phyloP scores from a whole-genome alignment of 2,113 vertebrate genomes.

The Toxotes chatareus region DNA sequence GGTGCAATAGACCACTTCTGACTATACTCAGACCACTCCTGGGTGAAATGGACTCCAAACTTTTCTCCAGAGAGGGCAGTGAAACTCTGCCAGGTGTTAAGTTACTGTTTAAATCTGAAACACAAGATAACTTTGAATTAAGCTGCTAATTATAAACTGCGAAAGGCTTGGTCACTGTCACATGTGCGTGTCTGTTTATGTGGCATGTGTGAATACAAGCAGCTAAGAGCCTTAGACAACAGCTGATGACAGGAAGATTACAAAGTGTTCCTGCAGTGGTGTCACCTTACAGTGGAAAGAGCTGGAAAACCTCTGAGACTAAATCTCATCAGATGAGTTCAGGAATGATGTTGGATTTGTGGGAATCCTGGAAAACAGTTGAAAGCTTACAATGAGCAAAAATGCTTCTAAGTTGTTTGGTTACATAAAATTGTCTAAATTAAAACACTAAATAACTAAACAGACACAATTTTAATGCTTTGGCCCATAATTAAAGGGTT shows the following conservation, averaged over 20 bases:
- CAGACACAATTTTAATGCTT: not conserved
- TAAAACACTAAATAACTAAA: slow-evolving; percentile 3
- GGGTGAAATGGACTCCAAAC: too few relatives aligned
- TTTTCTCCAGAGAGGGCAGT: too few relatives aligned
- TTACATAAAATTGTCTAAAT: not conserved
- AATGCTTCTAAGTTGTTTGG: not conserved
- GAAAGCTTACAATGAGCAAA: not conserved
- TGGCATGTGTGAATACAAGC: slow-evolving; percentile 30
- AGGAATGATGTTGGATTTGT: slow-evolving; percentile 25
- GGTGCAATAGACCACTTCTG: too few relatives aligned
- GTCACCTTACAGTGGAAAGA: slow-evolving; percentile 58
- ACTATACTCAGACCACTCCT: too few relatives aligned
- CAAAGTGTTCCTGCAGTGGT: slow-evolving; percentile 28
- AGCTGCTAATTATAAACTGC: not conserved
- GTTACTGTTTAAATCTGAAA: too few relatives aligned
- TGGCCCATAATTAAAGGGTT: not conserved
- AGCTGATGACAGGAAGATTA: slow-evolving; percentile 59
- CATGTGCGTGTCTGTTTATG: slow-evolving; percentile 30
- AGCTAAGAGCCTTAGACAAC: slow-evolving; percentile 56
- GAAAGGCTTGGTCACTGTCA: slow-evolving; percentile 7
- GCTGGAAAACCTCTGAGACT: slow-evolving; percentile 1
- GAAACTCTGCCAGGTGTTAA: too few relatives aligned
- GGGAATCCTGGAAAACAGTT: slow-evolving; percentile 51
- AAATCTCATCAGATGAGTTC: slow-evolving; percentile 43
- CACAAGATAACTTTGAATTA: not conserved